These are phyloP conservation scores for Strigops habroptila DNA, from an alignment of 2,113 vertebrate genomes.

Conservation along the genomic window DNA sequence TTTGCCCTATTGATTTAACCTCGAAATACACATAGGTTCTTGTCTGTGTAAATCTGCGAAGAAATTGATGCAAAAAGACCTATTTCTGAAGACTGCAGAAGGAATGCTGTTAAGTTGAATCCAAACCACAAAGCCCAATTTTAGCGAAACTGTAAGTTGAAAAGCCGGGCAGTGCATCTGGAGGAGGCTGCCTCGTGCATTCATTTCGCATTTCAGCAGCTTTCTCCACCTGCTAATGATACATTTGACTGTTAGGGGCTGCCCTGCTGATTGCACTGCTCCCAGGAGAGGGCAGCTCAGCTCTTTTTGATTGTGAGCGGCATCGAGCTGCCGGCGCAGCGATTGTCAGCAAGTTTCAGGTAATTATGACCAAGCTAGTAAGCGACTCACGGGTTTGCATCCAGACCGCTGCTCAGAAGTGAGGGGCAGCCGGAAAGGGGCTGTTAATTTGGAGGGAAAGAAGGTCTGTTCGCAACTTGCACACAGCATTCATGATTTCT, in stretches of 20 bases:
- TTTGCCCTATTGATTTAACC: conserved; percentile 14
- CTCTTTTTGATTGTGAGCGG: not conserved
- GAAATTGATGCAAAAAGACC: not conserved
- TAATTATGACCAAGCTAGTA: not conserved
- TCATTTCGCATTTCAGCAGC: not conserved
- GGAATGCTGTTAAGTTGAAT: not conserved
- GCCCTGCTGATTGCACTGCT: conserved; percentile 22
- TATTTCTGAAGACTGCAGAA: not conserved
- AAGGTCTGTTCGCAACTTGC: not conserved
- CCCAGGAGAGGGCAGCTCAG: conserved; percentile 53
- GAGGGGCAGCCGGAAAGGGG: not conserved
- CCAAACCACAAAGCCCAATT: not conserved
- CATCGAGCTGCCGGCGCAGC: not conserved
- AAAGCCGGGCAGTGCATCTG: not conserved
- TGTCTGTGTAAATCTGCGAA: not conserved
- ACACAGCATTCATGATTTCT: not conserved
- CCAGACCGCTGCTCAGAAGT: not conserved
- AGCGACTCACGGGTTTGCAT: not conserved
- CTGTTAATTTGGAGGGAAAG: not conserved
- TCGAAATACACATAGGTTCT: not conserved
- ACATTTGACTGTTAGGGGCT: not conserved
- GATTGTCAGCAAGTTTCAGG: not conserved
- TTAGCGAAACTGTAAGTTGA: not conserved
- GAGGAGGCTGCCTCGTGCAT: not conserved
- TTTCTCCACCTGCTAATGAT: not conserved